Percentiles rank a stretch among this genome's conserved stretches.
Evolutionary conservation across 1,140 invertebrate species (phyloP).

Genomic region (Zaprionus inermis): DNA sequence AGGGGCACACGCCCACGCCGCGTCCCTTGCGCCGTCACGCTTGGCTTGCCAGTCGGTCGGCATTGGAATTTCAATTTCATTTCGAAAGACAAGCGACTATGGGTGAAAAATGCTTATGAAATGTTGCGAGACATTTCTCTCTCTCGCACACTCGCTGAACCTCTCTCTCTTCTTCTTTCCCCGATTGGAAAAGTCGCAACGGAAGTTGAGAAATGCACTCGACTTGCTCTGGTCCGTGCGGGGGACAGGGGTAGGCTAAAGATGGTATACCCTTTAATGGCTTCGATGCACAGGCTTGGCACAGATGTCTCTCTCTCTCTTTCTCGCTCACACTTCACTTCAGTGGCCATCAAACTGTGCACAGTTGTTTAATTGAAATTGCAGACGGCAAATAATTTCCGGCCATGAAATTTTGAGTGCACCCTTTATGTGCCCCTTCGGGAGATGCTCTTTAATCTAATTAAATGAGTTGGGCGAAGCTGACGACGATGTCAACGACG

Average conservation of each 20-base stretch:
- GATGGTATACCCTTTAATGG: constrained; percentile 17
- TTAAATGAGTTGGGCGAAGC: constrained; percentile 47
- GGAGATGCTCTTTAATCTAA: constrained; percentile 71
- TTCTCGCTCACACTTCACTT: too few relatives aligned
- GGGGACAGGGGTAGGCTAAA: not conserved
- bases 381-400: constrained; percentile 78
- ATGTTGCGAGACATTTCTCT: constrained; percentile 11
- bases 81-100: constrained; percentile 38
- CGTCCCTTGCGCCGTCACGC: constrained; percentile 53
- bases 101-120: constrained; percentile 23
- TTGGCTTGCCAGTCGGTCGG: constrained; percentile 55
- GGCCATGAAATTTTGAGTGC: constrained; percentile 75
- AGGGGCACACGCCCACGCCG: not conserved
- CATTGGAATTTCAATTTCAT: constrained; percentile 66
- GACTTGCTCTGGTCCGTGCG: not conserved
- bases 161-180: not conserved
- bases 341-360: constrained; percentile 40
- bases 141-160: too few relatives aligned
- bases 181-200: constrained; percentile 18
- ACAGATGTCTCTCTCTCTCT: constrained; percentile 6
- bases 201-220: constrained; percentile 42
- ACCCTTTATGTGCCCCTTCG: constrained; percentile 44
- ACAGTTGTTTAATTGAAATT: constrained; percentile 67
- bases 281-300: constrained; percentile 25
- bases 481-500: constrained; percentile 6